Conservation (phyloP, 2,113 vertebrate species). For the Caretta caretta region DNA sequence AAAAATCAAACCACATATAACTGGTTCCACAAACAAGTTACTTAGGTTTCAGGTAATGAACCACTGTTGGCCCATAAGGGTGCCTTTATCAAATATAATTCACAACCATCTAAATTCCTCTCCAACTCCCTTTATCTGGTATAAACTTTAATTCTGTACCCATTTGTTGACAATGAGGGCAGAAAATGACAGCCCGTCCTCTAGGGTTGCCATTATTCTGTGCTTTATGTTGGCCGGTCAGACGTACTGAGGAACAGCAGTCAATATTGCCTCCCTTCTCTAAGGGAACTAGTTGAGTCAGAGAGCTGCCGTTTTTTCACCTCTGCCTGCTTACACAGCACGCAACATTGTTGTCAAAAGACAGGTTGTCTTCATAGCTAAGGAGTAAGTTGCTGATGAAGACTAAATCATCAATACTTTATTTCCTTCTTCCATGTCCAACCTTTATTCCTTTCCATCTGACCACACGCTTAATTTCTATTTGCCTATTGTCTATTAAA, state of each 20-base stretch:
- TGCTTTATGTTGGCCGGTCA: accelerated
- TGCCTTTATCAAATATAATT: neutral
- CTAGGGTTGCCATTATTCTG: neutral
- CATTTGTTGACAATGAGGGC: neutral
- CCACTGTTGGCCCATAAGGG: neutral
- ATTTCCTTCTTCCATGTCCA: neutral
- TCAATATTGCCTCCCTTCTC: neutral
- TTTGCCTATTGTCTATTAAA: neutral
- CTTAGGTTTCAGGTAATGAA: neutral
- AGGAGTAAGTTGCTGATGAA: neutral
- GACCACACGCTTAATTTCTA: neutral
- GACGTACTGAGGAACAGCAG: neutral
- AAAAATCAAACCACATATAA: accelerated
- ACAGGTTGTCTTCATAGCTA: neutral
- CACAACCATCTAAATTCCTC: neutral
- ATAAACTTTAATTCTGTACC: neutral
- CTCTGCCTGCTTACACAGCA: neutral
- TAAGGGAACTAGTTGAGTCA: neutral
- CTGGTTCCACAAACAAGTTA: neutral
- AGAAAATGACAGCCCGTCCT: neutral
- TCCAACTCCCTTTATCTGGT: accelerated
- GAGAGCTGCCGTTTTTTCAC: neutral
- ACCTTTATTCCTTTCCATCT: neutral
- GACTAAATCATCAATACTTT: neutral
- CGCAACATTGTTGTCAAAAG: neutral